phyloP scores from a whole-genome alignment of 2,113 vertebrate species.

The Sisor rabdophorus region DNA sequence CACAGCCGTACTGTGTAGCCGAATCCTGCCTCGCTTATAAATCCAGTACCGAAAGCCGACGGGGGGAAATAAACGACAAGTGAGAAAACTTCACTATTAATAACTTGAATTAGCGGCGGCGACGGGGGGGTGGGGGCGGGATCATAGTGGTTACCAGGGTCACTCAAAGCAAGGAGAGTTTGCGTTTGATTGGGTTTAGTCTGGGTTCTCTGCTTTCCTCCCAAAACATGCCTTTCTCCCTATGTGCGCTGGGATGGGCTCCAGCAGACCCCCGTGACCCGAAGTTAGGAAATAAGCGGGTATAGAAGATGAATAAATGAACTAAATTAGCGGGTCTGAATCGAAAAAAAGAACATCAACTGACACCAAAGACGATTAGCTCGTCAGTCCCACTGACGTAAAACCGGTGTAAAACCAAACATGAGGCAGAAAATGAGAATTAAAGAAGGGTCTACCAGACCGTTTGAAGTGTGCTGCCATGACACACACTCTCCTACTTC shows the following conservation, averaged over 20 bases:
- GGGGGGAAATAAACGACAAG: neutral
- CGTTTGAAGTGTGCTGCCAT: neutral
- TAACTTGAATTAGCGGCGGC: no score
- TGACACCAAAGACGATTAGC: neutral
- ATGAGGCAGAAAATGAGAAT: slow-evolving; percentile 25
- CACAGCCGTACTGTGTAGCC: neutral
- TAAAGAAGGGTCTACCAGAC: slow-evolving; percentile 19
- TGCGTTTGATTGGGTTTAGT: no score
- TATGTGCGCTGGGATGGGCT: no score
- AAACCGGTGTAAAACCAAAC: slow-evolving; percentile 30
- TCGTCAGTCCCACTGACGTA: slow-evolving; percentile 26
- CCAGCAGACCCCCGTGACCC: no score
- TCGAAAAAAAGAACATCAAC: neutral
- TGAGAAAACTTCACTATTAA: neutral
- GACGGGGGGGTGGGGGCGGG: no score
- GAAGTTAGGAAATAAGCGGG: no score
- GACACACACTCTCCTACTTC: slow-evolving; percentile 20
- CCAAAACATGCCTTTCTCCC: no score
- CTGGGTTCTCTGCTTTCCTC: no score
- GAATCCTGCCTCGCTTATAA: neutral
- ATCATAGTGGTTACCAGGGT: no score
- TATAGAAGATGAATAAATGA: no score
- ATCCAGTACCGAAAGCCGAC: neutral
- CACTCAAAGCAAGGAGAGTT: no score
- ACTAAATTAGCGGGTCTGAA: neutral